Evolutionary conservation across 1,140 invertebrate genomes (phyloP).

Genomic region (Microplitis demolitor): DNA sequence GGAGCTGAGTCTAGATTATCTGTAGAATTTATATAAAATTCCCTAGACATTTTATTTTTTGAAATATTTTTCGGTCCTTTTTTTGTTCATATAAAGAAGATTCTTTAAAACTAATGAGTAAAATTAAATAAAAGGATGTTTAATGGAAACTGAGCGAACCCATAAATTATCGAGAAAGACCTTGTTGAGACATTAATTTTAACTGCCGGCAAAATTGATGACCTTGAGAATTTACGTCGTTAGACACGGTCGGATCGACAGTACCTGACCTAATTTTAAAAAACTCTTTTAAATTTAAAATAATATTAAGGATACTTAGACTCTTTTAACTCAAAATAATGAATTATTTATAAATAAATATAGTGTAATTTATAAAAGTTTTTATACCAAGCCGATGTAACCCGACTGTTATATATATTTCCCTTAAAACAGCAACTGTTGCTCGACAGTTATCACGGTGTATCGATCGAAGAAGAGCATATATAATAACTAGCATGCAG

Average conservation of each 20-base stretch:
- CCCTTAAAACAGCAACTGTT: slow-evolving; percentile 27
- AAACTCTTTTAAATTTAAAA: neutral
- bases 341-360: too few species aligned
- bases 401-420: neutral
- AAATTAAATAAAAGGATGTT: neutral
- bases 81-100: too few species aligned
- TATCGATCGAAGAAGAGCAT: slow-evolving; percentile 28
- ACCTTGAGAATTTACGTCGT: slow-evolving; percentile 27
- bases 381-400: neutral
- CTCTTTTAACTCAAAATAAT: too few species aligned
- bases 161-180: neutral
- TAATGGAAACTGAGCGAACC: neutral
- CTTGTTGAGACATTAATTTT: neutral
- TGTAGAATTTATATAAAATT: too few species aligned
- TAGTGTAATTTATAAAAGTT: too few species aligned
- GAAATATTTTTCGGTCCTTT: too few species aligned
- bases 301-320: neutral
- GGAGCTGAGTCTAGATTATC: too few species aligned
- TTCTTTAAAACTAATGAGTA: neutral
- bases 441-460: slow-evolving; percentile 21
- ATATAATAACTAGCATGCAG: slow-evolving; percentile 1
- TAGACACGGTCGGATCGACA: slow-evolving; percentile 15
- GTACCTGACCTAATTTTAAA: slow-evolving; percentile 26
- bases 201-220: slow-evolving; percentile 13
- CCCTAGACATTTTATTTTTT: too few species aligned